Conservation (phyloP, 2,113 vertebrate genomes). For the Pundamilia nyererei region DNA sequence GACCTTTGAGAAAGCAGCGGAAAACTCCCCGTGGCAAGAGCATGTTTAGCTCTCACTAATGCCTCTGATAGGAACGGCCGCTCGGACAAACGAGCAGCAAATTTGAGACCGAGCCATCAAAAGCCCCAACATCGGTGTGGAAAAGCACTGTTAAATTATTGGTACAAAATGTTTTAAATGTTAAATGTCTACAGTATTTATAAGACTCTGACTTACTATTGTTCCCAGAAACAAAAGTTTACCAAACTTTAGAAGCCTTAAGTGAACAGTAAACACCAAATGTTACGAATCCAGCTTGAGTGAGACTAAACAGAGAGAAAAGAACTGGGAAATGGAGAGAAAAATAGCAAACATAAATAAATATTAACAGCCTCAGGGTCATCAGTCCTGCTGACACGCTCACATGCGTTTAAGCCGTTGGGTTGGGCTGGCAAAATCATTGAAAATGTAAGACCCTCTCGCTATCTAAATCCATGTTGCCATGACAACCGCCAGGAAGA, state of each 20-base stretch:
- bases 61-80: constrained; percentile 23
- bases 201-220: background rate
- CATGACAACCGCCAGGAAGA: constrained; percentile 39
- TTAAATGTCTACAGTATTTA: background rate
- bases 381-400: constrained; percentile 32
- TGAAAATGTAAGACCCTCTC: constrained; percentile 16
- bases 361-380: background rate
- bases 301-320: background rate
- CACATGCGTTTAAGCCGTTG: background rate
- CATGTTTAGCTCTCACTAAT: constrained; percentile 37
- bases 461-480: constrained; percentile 36
- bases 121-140: background rate
- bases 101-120: background rate
- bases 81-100: constrained; percentile 34
- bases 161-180: background rate
- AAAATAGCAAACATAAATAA: background rate
- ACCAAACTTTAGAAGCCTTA: background rate
- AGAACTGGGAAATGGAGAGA: background rate
- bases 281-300: background rate
- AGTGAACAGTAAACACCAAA: background rate
- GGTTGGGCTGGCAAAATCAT: constrained; percentile 27
- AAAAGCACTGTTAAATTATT: background rate
- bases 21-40: constrained; percentile 45
- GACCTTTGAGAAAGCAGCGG: constrained; percentile 45
- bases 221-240: background rate